These are phyloP conservation scores for Bergia sp. DNA, from an alignment of 92 coral and sea anemone species.

Conservation along the genomic window DNA sequence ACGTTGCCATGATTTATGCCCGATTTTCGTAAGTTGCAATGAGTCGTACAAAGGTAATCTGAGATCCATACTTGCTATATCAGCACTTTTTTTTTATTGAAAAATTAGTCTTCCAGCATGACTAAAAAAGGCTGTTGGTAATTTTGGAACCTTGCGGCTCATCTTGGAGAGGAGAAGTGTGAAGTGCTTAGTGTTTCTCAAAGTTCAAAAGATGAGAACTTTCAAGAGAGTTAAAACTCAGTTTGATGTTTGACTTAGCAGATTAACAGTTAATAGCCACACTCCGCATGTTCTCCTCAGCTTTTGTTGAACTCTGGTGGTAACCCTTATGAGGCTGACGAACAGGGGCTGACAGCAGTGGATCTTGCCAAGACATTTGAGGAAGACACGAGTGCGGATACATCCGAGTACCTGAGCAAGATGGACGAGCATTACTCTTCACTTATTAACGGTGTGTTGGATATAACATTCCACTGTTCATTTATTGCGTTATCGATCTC, in stretches of 20 bases:
- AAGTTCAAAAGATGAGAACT: too few relatives aligned
- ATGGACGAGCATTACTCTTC: conserved; percentile 72
- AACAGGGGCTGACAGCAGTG: conserved; percentile 68
- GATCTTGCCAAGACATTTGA: conserved; percentile 68
- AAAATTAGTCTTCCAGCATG: too few relatives aligned
- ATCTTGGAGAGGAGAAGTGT: too few relatives aligned
- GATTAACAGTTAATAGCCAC: too few relatives aligned
- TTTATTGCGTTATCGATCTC: background rate
- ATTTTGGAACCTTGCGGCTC: too few relatives aligned
- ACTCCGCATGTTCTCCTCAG: background rate
- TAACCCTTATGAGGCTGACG: conserved; percentile 70
- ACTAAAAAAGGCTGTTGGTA: too few relatives aligned
- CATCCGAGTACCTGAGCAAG: conserved; percentile 68
- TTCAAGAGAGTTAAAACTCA: background rate
- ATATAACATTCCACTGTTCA: background rate
- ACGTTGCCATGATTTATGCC: background rate
- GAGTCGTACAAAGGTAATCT: too few relatives aligned
- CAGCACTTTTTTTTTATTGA: too few relatives aligned
- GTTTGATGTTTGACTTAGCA: background rate
- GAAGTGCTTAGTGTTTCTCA: too few relatives aligned
- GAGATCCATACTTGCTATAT: too few relatives aligned
- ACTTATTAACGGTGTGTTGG: conserved; percentile 47
- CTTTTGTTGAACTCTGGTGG: conserved; percentile 58
- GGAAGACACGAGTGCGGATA: conserved; percentile 68
- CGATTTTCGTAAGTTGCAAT: too few relatives aligned